Conservation (phyloP, 2,113 vertebrate species). For the Misgurnus mizolepis region DNA sequence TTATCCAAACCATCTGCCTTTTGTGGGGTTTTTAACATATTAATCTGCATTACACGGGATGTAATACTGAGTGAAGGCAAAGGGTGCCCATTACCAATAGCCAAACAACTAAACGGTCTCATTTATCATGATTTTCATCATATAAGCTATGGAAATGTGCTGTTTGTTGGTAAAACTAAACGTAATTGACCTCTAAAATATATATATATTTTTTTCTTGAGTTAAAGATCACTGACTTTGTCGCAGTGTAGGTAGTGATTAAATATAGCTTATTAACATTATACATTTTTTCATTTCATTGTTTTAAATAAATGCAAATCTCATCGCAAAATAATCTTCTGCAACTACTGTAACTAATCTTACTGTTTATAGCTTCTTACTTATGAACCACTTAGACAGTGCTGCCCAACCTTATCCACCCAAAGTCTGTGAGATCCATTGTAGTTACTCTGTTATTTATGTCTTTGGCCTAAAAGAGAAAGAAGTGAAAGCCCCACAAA, state of each 20-base stretch:
- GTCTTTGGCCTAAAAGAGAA: neutral
- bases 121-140: constrained; percentile 31
- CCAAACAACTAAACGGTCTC: constrained; percentile 9
- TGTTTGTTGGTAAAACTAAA: neutral
- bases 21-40: neutral
- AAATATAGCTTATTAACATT: too few species aligned
- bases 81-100: neutral
- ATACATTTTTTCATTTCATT: too few species aligned
- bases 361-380: neutral
- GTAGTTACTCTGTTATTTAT: neutral
- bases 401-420: neutral
- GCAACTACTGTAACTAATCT: too few species aligned
- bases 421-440: neutral
- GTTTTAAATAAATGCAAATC: too few species aligned
- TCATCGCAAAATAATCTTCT: neutral
- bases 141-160: neutral
- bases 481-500: neutral
- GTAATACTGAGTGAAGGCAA: neutral
- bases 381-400: neutral
- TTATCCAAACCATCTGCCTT: constrained; percentile 28
- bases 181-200: neutral
- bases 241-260: too few species aligned
- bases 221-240: neutral
- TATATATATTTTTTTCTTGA: neutral
- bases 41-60: constrained; percentile 3